Percentiles rank a stretch among this genome's conserved stretches.
These are phyloP conservation scores for Cantharis rustica DNA, from an alignment of 2,888 invertebrate genomes.

Conservation along the genomic window DNA sequence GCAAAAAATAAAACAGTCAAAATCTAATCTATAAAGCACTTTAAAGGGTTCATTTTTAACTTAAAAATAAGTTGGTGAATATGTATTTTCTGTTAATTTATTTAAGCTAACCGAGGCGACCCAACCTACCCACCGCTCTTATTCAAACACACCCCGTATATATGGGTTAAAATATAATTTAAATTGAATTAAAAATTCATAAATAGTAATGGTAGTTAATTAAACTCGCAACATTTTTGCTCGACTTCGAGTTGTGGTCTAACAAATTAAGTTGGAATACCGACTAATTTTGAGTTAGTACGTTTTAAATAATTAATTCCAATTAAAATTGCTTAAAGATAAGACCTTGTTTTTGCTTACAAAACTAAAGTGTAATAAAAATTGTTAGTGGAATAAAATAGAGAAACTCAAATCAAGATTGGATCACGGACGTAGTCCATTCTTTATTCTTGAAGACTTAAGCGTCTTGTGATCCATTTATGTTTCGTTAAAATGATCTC, in stretches of 20 bases:
- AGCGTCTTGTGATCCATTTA: conserved; percentile 1
- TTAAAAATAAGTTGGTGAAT: not conserved
- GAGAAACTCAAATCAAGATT: conserved; percentile 1
- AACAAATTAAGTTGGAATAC: not conserved
- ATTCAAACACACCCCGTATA: not conserved
- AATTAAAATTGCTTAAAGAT: not conserved
- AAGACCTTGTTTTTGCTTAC: not conserved
- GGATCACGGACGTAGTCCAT: conserved; percentile 2
- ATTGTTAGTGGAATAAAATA: not conserved
- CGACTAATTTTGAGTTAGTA: not conserved
- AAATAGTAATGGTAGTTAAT: not conserved
- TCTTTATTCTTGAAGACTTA: not conserved
- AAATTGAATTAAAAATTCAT: not conserved
- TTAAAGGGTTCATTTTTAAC: not conserved
- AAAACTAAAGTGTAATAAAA: not conserved
- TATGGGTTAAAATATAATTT: not conserved
- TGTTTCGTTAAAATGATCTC: conserved; percentile 1
- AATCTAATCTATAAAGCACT: not conserved
- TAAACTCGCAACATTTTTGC: not conserved
- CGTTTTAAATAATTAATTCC: not conserved
- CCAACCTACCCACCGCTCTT: not conserved
- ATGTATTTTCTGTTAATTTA: not conserved
- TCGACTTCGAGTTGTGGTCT: not conserved
- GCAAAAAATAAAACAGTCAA: not conserved
- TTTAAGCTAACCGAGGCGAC: not conserved